Percentiles rank a stretch among this genome's conserved stretches.
These are phyloP conservation scores for Paralichthys olivaceus DNA, from an alignment of 2,113 vertebrate species.

Conservation along the genomic window DNA sequence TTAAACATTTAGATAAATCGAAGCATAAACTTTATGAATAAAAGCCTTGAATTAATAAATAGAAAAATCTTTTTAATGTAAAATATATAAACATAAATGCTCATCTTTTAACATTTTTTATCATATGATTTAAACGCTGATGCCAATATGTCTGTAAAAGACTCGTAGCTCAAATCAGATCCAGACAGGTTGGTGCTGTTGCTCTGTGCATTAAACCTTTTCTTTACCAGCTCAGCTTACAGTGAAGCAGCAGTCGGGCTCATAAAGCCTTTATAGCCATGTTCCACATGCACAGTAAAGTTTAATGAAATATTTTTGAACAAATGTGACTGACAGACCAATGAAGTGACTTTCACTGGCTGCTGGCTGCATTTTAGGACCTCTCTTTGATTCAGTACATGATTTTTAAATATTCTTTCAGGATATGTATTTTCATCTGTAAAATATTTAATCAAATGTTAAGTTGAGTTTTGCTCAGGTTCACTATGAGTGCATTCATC, in stretches of 20 bases:
- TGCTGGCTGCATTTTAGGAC: neutral
- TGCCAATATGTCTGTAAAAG: no score
- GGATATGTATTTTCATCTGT: no score
- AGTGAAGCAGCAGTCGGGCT: neutral
- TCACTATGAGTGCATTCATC: neutral
- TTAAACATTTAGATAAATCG: no score
- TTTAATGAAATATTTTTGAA: neutral
- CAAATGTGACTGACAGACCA: neutral
- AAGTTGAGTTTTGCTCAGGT: neutral
- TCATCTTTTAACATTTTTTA: no score
- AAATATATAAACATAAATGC: no score
- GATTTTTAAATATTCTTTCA: neutral
- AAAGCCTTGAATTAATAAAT: no score
- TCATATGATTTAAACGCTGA: no score
- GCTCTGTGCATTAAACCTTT: neutral
- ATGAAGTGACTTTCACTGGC: neutral
- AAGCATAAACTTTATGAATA: no score
- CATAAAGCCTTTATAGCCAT: neutral
- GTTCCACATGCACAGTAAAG: slow-evolving; percentile 4
- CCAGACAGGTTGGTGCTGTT: fast-evolving
- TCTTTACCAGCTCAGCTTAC: neutral
- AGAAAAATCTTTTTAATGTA: no score
- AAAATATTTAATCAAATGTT: neutral
- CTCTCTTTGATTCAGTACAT: neutral
- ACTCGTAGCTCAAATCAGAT: no score